Conservation (phyloP, 2,113 vertebrate genomes). For the Stigmatopora nigra region DNA sequence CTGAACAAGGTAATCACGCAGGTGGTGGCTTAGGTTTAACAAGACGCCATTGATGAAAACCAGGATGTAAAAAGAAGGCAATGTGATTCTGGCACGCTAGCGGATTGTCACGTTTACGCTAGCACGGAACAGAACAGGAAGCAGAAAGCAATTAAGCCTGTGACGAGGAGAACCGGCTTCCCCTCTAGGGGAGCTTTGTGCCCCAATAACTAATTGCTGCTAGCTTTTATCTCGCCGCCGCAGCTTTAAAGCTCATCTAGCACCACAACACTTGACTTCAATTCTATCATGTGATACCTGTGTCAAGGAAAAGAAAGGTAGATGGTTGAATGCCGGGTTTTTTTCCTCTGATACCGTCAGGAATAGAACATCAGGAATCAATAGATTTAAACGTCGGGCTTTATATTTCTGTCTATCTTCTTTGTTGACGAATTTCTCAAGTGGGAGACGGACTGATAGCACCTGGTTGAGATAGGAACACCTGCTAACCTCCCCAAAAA, state of each 20-base stretch:
- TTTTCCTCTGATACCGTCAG: too few species aligned
- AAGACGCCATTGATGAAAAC: neutral
- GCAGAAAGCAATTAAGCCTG: constrained; percentile 55
- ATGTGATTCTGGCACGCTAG: constrained; percentile 12
- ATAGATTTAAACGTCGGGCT: neutral
- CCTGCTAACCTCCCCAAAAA: too few species aligned
- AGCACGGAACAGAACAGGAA: constrained; percentile 40
- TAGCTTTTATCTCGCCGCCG: constrained; percentile 45
- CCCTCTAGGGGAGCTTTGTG: constrained; percentile 52
- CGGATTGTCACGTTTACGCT: constrained; percentile 22
- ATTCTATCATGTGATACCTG: constrained; percentile 23
- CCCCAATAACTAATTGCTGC: constrained; percentile 59
- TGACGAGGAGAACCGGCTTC: constrained; percentile 31
- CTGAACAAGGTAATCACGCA: constrained; percentile 1
- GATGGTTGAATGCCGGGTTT: neutral
- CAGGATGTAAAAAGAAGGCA: constrained; percentile 24
- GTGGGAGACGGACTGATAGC: too few species aligned
- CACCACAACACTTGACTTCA: constrained; percentile 37
- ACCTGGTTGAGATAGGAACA: too few species aligned
- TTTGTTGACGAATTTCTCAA: neutral
- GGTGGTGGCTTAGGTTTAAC: too few species aligned
- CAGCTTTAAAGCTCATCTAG: constrained; percentile 50
- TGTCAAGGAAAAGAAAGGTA: neutral
- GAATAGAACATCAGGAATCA: neutral
- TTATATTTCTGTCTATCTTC: neutral